A percentile compares a stretch with the other conserved stretches of the same genome.
Conservation (phyloP, 2,113 vertebrate genomes). For the Montifringilla adamsi region DNA sequence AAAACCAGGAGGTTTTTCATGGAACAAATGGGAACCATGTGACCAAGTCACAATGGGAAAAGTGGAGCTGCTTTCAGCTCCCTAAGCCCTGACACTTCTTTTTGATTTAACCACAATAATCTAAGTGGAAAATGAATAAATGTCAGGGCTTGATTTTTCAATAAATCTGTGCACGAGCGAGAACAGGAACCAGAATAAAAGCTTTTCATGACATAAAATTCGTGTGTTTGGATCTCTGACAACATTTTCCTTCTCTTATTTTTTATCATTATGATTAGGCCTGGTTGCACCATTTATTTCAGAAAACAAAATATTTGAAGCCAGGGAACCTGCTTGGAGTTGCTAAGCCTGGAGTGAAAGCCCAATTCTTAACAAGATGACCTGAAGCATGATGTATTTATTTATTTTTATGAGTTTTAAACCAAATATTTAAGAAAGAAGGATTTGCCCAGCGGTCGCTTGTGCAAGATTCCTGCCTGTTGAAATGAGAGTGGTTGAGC, state of each 20-base stretch:
- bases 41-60: constrained; percentile 59
- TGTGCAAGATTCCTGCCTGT: neutral
- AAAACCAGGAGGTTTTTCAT: constrained; percentile 47
- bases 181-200: constrained; percentile 49
- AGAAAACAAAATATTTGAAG: neutral
- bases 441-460: neutral
- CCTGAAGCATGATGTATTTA: neutral
- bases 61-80: constrained; percentile 39
- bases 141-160: neutral
- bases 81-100: constrained; percentile 51
- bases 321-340: neutral
- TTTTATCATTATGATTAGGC: neutral
- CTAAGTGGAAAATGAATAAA: constrained; percentile 67
- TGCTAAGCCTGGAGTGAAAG: neutral
- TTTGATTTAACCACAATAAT: constrained; percentile 65
- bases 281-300: neutral
- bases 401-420: neutral
- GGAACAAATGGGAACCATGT: constrained; percentile 68
- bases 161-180: constrained; percentile 45
- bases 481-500: neutral
- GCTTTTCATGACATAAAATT: constrained; percentile 16
- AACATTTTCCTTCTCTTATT: neutral
- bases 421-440: neutral
- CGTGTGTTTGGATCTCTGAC: constrained; percentile 34
- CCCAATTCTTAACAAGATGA: neutral